Conservation (phyloP, 2,888 invertebrate species). For the Apomyelois bistriatella region DNA sequence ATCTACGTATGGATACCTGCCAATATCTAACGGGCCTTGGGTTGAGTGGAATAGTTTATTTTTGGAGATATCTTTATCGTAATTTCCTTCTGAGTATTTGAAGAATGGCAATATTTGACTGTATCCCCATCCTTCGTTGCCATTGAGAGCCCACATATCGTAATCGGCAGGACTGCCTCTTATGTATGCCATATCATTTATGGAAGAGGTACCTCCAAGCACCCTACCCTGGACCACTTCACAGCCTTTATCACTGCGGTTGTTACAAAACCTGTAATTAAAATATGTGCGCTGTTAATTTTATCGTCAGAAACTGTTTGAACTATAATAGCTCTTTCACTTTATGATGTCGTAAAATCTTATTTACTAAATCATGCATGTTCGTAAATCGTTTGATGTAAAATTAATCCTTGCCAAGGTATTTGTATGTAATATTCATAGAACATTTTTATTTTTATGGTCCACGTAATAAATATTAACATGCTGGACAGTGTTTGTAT, state of each 20-base stretch:
- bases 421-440: too few species aligned
- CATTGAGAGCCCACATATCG: constrained; percentile 66
- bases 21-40: constrained; percentile 68
- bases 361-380: background rate
- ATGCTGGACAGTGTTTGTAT: too few species aligned
- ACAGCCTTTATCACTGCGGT: constrained; percentile 52
- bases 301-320: background rate
- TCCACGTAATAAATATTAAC: too few species aligned
- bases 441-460: too few species aligned
- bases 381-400: background rate
- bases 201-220: constrained; percentile 64
- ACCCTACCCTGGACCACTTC: constrained; percentile 67
- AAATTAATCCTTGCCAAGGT: too few species aligned
- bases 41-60: constrained; percentile 67
- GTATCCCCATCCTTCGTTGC: constrained; percentile 69
- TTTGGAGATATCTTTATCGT: constrained; percentile 67
- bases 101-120: constrained; percentile 63
- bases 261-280: constrained; percentile 63
- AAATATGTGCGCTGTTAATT: background rate
- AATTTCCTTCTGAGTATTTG: constrained; percentile 73
- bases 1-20: constrained; percentile 64
- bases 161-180: constrained; percentile 70
- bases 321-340: too few species aligned
- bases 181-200: constrained; percentile 72
- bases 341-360: background rate